A percentile compares a stretch with the other conserved stretches of the same genome.
These are phyloP conservation scores for Auanema freiburgensis DNA, from an alignment of 2,888 invertebrate genomes.

Conservation along the genomic window DNA sequence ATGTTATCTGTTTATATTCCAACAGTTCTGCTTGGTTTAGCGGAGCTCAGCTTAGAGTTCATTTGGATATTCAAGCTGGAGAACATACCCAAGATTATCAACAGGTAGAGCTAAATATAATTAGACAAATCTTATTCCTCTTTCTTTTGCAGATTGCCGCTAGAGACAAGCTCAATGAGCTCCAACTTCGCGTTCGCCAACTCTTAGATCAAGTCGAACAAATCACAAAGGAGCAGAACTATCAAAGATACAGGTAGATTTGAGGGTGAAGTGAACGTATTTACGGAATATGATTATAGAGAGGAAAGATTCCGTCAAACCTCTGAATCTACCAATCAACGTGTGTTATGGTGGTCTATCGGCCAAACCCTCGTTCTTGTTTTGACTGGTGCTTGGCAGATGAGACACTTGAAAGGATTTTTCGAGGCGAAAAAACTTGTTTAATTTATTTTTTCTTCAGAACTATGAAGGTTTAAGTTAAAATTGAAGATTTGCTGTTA, in stretches of 20 bases:
- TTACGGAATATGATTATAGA: constrained; percentile 71
- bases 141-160: constrained; percentile 76
- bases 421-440: constrained; percentile 99
- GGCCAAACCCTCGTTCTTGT: constrained; percentile 84
- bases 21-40: constrained; percentile 76
- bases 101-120: constrained; percentile 68
- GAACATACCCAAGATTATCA: constrained; percentile 98
- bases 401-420: constrained; percentile 97
- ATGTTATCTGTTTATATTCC: constrained; percentile 95
- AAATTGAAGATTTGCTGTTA: too few relatives aligned
- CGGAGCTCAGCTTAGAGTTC: constrained; percentile 90
- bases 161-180: constrained; percentile 91
- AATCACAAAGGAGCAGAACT: constrained; percentile 98
- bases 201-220: constrained; percentile 96
- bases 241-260: constrained; percentile 75
- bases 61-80: constrained; percentile 96
- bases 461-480: not conserved
- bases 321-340: constrained; percentile 92
- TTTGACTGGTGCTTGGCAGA: constrained; percentile 96
- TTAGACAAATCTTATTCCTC: too few relatives aligned
- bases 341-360: constrained; percentile 84
- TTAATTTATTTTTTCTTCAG: constrained; percentile 37
- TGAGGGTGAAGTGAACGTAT: constrained; percentile 7
- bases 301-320: constrained; percentile 96
- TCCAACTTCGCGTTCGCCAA: constrained; percentile 91